Percentiles rank a stretch among this genome's conserved stretches.
Conservation (phyloP, 2,113 vertebrate genomes). For the Mastomys coucha region DNA sequence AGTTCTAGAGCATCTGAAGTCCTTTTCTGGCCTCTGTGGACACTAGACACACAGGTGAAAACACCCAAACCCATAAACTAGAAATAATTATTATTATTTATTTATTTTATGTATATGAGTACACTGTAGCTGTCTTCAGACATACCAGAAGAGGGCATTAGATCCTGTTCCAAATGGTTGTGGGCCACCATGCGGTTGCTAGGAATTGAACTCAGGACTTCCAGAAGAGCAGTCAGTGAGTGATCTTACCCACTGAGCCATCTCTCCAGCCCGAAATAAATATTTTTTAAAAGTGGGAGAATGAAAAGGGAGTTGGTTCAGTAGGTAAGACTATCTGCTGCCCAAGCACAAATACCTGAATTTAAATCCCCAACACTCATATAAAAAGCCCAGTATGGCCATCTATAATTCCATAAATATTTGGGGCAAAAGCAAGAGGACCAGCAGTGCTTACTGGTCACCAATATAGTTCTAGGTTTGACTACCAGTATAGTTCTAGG, state of each 20-base stretch:
- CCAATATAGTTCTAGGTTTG: neutral
- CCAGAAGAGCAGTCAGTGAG: no score
- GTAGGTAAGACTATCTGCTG: neutral
- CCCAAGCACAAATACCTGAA: neutral
- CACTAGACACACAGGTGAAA: neutral
- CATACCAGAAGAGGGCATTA: no score
- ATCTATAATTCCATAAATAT: neutral
- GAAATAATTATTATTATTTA: no score
- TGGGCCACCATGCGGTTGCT: no score
- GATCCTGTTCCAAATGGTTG: no score
- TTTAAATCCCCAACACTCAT: neutral
- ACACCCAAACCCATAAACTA: neutral
- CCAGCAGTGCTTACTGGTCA: neutral
- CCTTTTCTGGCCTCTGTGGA: neutral
- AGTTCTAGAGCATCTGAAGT: neutral
- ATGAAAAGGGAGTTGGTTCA: neutral
- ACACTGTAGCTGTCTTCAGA: no score
- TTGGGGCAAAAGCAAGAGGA: neutral
- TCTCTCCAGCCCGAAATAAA: neutral
- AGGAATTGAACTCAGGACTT: no score
- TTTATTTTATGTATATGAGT: no score
- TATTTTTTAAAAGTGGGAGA: neutral
- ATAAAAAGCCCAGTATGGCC: neutral
- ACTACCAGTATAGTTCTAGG: neutral
- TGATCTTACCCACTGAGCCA: no score